A percentile compares a stretch with the other conserved stretches of the same genome.
Evolutionary conservation across 1,140 invertebrate species (phyloP).

Genomic region (Scaptomyza montana): DNA sequence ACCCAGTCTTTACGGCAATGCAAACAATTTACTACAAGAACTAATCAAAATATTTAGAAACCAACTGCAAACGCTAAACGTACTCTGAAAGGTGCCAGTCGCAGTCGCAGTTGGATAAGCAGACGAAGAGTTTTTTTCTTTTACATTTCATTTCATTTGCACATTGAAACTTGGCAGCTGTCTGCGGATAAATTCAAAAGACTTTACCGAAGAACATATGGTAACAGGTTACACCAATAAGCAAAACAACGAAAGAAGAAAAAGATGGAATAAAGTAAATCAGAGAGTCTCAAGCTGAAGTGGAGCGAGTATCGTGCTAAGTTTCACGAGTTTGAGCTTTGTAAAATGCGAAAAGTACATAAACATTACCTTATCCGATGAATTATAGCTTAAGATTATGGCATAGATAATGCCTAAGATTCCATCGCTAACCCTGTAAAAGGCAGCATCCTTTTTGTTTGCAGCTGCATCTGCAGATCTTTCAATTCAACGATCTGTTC

Average conservation of each 20-base stretch:
- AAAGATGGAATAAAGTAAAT: too few relatives aligned
- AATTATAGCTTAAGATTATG: too few relatives aligned
- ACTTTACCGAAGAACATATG: conserved; percentile 37
- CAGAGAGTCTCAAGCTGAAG: too few relatives aligned
- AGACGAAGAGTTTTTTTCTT: conserved; percentile 30
- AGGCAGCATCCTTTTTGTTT: background rate
- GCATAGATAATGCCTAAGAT: too few relatives aligned
- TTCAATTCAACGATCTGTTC: conserved; percentile 28
- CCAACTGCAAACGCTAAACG: background rate
- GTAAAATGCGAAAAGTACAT: too few relatives aligned
- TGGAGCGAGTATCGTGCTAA: too few relatives aligned
- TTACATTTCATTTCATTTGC: conserved; percentile 27
- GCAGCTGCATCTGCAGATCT: conserved; percentile 5
- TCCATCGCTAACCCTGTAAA: background rate
- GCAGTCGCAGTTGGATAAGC: conserved; percentile 25
- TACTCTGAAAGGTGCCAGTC: conserved; percentile 67
- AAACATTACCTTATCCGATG: too few relatives aligned
- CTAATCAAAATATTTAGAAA: conserved; percentile 77
- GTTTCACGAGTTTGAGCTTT: too few relatives aligned
- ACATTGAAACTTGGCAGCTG: conserved; percentile 47
- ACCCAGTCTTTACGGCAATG: conserved; percentile 10
- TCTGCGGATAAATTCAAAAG: conserved; percentile 49
- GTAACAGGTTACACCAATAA: conserved; percentile 52
- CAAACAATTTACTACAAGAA: conserved; percentile 72
- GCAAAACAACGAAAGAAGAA: background rate